Percentiles rank a stretch among this genome's conserved stretches.
Conservation (phyloP, 2,888 invertebrate genomes). For the Tenthredo mesomela region DNA sequence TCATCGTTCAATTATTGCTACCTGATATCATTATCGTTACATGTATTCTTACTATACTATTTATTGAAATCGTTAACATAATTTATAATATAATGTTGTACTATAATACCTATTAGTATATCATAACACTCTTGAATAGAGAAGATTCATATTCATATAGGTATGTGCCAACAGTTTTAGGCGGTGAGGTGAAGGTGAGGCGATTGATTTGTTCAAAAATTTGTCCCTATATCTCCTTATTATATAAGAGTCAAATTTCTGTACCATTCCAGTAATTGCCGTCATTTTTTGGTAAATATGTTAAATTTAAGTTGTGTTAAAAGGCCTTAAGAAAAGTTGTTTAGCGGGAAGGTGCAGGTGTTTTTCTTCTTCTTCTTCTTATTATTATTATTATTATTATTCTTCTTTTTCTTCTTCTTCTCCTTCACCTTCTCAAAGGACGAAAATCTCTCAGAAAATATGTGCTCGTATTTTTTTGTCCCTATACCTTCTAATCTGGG, state of each 20-base stretch:
- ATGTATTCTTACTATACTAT: no score
- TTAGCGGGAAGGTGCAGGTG: not conserved
- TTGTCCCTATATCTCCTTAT: no score
- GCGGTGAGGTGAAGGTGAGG: not conserved
- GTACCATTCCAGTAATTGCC: not conserved
- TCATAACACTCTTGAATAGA: not conserved
- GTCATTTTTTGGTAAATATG: not conserved
- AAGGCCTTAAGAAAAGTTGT: not conserved
- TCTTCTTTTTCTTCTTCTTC: not conserved
- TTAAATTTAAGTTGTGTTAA: not conserved
- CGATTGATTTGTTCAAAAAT: not conserved
- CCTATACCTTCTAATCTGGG: not conserved
- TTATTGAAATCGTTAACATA: not conserved
- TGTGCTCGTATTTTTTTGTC: not conserved
- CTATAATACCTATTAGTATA: not conserved
- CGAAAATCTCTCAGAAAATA: not conserved
- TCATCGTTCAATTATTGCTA: conserved; percentile 8
- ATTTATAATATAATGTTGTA: not conserved
- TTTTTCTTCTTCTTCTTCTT: not conserved
- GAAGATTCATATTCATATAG: not conserved
- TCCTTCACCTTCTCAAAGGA: not conserved
- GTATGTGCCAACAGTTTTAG: not conserved
- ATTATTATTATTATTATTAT: no score
- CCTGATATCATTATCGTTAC: not conserved
- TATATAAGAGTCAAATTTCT: not conserved